These are phyloP conservation scores for Drosophila formosana DNA, from an alignment of 2,888 invertebrate genomes.

Conservation along the genomic window DNA sequence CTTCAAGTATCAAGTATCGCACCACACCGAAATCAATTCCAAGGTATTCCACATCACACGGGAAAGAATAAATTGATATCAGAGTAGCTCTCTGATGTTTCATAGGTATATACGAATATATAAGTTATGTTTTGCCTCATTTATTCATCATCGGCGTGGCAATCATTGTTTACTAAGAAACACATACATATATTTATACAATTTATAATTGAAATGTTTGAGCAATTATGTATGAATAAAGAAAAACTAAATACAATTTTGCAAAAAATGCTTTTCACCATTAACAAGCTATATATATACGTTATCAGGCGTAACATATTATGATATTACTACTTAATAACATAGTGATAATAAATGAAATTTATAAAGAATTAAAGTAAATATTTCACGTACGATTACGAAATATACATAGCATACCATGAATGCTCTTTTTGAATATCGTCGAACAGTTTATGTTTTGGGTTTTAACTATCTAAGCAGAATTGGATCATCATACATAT, in stretches of 20 bases:
- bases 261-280: slow-evolving; percentile 55
- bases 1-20: neutral
- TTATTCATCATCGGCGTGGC: slow-evolving; percentile 60
- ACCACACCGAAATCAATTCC: neutral
- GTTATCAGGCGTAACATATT: slow-evolving; percentile 41
- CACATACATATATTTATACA: slow-evolving; percentile 59
- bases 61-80: neutral
- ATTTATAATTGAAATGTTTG: slow-evolving; percentile 60
- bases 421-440: slow-evolving; percentile 34
- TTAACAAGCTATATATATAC: slow-evolving; percentile 50
- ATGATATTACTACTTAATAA: slow-evolving; percentile 42
- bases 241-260: slow-evolving; percentile 55
- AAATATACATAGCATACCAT: slow-evolving; percentile 42
- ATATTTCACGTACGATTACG: slow-evolving; percentile 31
- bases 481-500: slow-evolving; percentile 32
- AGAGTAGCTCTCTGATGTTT: neutral
- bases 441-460: slow-evolving; percentile 28
- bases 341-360: slow-evolving; percentile 41
- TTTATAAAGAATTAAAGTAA: slow-evolving; percentile 33
- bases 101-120: slow-evolving; percentile 9
- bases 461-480: slow-evolving; percentile 49
- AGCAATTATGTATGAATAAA: slow-evolving; percentile 52
- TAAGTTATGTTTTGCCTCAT: slow-evolving; percentile 55
- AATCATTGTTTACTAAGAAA: slow-evolving; percentile 58
- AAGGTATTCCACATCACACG: neutral